These are phyloP conservation scores for Megalurothrips usitatus DNA, from an alignment of 2,888 invertebrate genomes.

Conservation along the genomic window DNA sequence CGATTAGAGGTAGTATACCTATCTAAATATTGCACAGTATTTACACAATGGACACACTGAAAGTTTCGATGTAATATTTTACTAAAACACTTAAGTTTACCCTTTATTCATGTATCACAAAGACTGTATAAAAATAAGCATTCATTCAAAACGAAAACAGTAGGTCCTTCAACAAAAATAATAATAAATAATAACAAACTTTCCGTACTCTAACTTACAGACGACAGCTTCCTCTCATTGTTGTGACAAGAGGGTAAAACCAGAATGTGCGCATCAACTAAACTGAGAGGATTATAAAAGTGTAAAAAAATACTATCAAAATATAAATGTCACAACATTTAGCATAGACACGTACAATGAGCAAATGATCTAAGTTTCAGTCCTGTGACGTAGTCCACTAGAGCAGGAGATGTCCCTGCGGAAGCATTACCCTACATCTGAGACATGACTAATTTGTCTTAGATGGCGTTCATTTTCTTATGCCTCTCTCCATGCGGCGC, in stretches of 20 bases:
- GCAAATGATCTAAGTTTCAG: constrained; percentile 2
- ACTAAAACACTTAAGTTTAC: no score
- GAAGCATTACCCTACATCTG: neutral
- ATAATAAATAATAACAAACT: neutral
- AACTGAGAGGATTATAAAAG: neutral
- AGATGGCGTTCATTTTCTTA: neutral
- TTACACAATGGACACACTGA: neutral
- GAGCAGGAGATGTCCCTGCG: neutral
- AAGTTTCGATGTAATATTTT: no score
- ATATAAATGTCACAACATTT: neutral
- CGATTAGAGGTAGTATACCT: neutral
- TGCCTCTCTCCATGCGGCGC: neutral
- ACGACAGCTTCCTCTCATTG: neutral
- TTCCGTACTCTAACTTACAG: neutral
- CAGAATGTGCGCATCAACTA: no score
- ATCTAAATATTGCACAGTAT: constrained; percentile 6
- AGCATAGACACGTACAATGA: neutral
- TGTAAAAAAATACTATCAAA: neutral
- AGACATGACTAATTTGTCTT: constrained; percentile 23
- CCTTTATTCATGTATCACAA: no score
- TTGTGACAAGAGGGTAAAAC: neutral
- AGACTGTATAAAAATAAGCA: no score
- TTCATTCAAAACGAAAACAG: neutral
- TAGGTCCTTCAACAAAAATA: constrained; percentile 2
- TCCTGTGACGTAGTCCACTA: constrained; percentile 1